These are phyloP conservation scores for Malurus splendens DNA, from an alignment of 2,797 vertebrate genomes.

Conservation along the genomic window DNA sequence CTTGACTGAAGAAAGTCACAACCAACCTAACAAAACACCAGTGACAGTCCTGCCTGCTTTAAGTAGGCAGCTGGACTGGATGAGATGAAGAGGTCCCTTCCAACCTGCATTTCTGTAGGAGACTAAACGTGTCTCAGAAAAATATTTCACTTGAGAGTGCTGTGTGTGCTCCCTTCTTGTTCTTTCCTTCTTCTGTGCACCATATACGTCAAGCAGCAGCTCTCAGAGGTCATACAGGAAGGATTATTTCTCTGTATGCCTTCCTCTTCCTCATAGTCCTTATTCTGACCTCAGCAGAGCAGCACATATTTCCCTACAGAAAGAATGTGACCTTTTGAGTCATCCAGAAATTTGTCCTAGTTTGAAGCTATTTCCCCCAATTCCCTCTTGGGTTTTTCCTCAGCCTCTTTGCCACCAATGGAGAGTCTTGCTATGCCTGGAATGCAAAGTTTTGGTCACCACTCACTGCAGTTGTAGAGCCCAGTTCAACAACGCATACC, in stretches of 20 bases:
- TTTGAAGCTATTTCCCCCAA: conserved; percentile 9
- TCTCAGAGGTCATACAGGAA: conserved; percentile 34
- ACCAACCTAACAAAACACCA: background rate
- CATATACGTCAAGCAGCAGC: background rate
- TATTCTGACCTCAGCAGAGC: background rate
- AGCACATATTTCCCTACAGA: background rate
- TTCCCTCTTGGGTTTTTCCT: background rate
- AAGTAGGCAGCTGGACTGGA: background rate
- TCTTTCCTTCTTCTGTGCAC: background rate
- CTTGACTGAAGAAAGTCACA: background rate
- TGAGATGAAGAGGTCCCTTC: background rate
- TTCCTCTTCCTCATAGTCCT: conserved; percentile 48
- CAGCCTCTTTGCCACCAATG: background rate
- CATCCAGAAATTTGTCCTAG: conserved; percentile 37
- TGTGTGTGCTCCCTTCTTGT: background rate
- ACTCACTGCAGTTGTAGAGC: background rate
- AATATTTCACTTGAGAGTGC: background rate
- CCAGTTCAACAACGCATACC: background rate
- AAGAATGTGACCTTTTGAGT: conserved; percentile 48
- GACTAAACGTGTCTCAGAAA: background rate
- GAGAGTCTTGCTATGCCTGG: conserved; percentile 14
- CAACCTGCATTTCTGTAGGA: background rate
- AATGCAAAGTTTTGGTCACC: background rate
- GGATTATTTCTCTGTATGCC: background rate
- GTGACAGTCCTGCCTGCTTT: background rate